A percentile compares a stretch with the other conserved stretches of the same genome.
Evolutionary conservation across 92 coral and sea anemone species (phyloP).

Genomic region (Paragorgia papillata): DNA sequence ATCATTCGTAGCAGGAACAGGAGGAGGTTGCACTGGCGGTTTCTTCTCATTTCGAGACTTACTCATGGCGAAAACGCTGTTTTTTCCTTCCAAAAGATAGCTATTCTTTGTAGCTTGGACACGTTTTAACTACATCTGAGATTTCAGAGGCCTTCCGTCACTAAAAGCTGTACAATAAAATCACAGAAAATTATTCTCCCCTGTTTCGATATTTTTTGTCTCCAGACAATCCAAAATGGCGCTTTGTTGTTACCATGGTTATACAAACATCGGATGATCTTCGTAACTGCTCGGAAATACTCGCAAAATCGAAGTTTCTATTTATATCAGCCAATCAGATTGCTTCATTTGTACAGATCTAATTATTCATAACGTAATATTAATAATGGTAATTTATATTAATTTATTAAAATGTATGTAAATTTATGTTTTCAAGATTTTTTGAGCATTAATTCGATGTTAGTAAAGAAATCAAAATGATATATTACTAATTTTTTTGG

Average conservation of each 20-base stretch:
- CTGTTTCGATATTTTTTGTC: not conserved
- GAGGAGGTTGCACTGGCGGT: conserved; percentile 86
- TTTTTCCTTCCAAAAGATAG: not conserved
- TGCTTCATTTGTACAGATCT: no score
- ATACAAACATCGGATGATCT: not conserved
- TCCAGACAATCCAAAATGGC: conserved; percentile 29
- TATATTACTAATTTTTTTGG: no score
- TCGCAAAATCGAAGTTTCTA: no score
- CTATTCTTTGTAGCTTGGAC: not conserved
- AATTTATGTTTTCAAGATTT: no score
- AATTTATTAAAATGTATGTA: no score
- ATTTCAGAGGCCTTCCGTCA: no score
- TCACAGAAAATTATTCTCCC: not conserved
- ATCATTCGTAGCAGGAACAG: conserved; percentile 86
- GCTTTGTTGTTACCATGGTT: conserved; percentile 32
- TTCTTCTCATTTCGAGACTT: conserved; percentile 93
- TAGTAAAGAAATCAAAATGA: no score
- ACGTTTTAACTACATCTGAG: not conserved
- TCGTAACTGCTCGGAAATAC: not conserved
- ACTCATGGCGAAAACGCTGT: conserved; percentile 61
- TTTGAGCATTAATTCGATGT: no score
- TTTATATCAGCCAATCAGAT: no score
- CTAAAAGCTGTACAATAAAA: not conserved
- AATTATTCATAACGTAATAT: no score
- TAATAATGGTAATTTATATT: no score